Evolutionary conservation across 2,797 vertebrate species (phyloP), one percentile per base, ranked within the genome.

Genomic region (Erethizon dorsatum): DNA sequence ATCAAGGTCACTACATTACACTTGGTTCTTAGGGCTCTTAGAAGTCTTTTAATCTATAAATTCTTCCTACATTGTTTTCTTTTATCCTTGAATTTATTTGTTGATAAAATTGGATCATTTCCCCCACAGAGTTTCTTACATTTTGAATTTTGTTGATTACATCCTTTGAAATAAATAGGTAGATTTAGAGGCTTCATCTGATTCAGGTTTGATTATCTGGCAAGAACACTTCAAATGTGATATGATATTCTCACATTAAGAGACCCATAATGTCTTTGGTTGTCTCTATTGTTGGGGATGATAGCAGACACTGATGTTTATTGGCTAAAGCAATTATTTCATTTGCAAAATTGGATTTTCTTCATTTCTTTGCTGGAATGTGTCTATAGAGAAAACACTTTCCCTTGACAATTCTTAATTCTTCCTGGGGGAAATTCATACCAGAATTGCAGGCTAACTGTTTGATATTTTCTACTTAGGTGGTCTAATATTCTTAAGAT

Each of bases 141-240:
- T 69, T 96, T 97, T 92, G 57, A 50, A 95, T 73, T 97, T 95
- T 90, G 79, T 80, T 95, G 31, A 95, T 75, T 93, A 2, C 10
- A 57, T n/a, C 59, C 47, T 91, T 82, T 96, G 57, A 22, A 83
- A 79, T 69, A 59, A 65, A 65, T 88, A 79, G 45, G 90, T 91
- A 96, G 71, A 56, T 75, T 90, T 96, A 79, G 59, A 89, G 41
- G 22, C 45, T 86, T 86, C 52, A 88, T 92, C 6, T 83, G 88
- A 97, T 84, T 92, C 54, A 75, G 22, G 78, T 89, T 96, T 95
- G 90, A 96, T 97, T 83, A 95, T 95, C 37, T 94, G 90, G 37
- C 26, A 88, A 95, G 83, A 90, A 75, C 13, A 88, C 37, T 79
- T 94, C 41, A 24, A 52, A 80, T 57, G 47, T 84, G 45, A 52